Evolutionary conservation across 2,113 vertebrate species (phyloP), one percentile per base, ranked within the genome.

Genomic region (Ptyas mucosa): DNA sequence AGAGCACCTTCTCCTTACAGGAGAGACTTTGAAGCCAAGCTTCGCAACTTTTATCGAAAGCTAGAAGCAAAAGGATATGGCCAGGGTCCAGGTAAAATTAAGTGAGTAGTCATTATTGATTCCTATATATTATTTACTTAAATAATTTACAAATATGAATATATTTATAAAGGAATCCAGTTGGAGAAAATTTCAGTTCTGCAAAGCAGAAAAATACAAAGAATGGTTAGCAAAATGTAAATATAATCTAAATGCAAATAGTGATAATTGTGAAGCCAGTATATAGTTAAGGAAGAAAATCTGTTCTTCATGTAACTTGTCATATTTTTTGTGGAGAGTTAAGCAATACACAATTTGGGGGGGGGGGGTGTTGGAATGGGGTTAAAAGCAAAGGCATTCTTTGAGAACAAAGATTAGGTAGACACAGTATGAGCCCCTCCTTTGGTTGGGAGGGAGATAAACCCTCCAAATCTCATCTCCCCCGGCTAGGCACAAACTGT

Each of bases 21-120:
- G 95, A 98, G 99, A 97, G 99, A 99, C 97, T 99, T 99, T 55
- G 99, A 99, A 96, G 99, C 99, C 95, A 99, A 99, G 96, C 98
- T 99, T 53, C 98, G 99, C 94, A 99, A 99, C 96, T 99, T 99
- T 97, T 99, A 99, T 96, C 98, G 99, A 96, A 99, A 99, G 96
- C 97, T 99, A 93, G 99, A 99, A 97, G 99, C 99, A 95, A 99
- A 99, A 98, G 99, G 99, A 87, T 99, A 99, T 94, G 99, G 99
- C 34, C 99, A 99, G 95, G 99, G 99, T 89, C 99, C 99, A 46
- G 99, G 99, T 88, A 99, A 99, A 98, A 99, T 99, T 95, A 99
- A 99, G 99, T 99, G 97, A 98, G 99, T 98, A 94, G 89, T 93
- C 51, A 21, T 89, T 55, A n/a, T 43, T 58, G 24, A 55, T 55